phyloP scores from a whole-genome alignment of 2,888 invertebrate species.

The Pilophorus perplexus region DNA sequence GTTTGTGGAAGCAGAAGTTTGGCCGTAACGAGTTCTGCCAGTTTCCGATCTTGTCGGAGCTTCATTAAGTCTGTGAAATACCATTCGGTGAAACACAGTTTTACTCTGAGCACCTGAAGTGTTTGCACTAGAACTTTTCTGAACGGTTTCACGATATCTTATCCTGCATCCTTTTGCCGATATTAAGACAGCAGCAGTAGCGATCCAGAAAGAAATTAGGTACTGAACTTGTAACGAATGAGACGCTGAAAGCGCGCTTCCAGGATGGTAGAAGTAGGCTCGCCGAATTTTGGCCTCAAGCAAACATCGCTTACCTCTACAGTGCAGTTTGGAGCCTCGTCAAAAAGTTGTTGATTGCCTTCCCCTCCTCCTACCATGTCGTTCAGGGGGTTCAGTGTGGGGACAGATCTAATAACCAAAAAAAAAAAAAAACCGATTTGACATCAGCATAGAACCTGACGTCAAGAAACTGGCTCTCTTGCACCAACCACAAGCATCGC shows the following conservation, averaged over 20 bases:
- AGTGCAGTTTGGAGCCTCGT: slow-evolving; percentile 3
- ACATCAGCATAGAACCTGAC: too few relatives aligned
- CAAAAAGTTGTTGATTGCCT: slow-evolving; percentile 8
- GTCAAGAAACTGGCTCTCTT: too few relatives aligned
- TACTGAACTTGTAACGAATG: too few relatives aligned
- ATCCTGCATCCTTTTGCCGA: slow-evolving; percentile 16
- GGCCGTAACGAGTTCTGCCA: slow-evolving; percentile 5
- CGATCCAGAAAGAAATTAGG: not conserved
- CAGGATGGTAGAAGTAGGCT: not conserved
- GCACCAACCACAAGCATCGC: too few relatives aligned
- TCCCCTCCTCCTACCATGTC: slow-evolving; percentile 2
- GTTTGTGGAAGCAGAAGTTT: not conserved
- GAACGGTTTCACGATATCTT: slow-evolving; percentile 48
- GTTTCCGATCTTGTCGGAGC: not conserved
- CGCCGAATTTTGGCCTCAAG: not conserved
- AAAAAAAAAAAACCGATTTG: too few relatives aligned
- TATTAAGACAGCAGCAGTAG: not conserved
- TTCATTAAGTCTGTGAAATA: not conserved
- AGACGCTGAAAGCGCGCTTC: slow-evolving; percentile 4
- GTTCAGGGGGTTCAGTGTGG: not conserved
- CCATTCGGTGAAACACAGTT: slow-evolving; percentile 44
- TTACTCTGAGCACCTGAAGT: slow-evolving; percentile 46
- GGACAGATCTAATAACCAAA: too few relatives aligned
- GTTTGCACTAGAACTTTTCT: slow-evolving; percentile 47
- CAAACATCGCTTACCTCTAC: not conserved